Percentiles rank a stretch among this genome's conserved stretches.
phyloP scores from a whole-genome alignment of 2,888 invertebrate genomes.

The Pantelozetes paolii region DNA sequence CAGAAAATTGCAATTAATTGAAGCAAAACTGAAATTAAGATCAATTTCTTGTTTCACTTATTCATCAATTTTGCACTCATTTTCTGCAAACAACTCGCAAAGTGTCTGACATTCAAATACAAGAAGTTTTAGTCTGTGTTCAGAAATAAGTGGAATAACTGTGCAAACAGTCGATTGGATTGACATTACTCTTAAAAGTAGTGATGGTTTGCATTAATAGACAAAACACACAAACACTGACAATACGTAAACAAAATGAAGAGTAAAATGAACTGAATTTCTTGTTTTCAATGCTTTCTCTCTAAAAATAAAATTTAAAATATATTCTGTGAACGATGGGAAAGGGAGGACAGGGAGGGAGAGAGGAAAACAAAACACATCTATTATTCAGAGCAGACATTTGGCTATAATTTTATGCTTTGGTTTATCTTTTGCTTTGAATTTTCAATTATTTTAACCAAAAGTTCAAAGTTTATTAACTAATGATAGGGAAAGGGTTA shows the following conservation, averaged over 20 bases:
- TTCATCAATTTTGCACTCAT: too few relatives aligned
- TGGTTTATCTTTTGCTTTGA: neutral
- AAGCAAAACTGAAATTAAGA: too few relatives aligned
- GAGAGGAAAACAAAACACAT: neutral
- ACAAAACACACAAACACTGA: neutral
- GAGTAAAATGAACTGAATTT: neutral
- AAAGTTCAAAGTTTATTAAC: neutral
- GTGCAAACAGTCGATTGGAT: too few relatives aligned
- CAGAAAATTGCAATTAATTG: too few relatives aligned
- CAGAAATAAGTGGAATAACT: too few relatives aligned
- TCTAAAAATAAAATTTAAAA: neutral
- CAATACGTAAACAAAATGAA: neutral
- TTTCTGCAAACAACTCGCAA: too few relatives aligned
- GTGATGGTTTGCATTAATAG: constrained; percentile 5
- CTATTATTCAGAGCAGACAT: neutral
- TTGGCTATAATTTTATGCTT: neutral
- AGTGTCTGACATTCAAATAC: too few relatives aligned
- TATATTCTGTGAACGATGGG: neutral
- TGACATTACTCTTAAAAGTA: constrained; percentile 9
- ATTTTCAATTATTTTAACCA: neutral
- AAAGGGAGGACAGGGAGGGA: neutral
- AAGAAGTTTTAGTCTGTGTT: too few relatives aligned
- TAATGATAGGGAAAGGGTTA: neutral
- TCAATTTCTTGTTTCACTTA: too few relatives aligned
- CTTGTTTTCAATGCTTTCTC: neutral